A percentile compares a stretch with the other conserved stretches of the same genome.
Evolutionary conservation across 1,140 invertebrate genomes (phyloP).

Genomic region (Drosophila pandora): DNA sequence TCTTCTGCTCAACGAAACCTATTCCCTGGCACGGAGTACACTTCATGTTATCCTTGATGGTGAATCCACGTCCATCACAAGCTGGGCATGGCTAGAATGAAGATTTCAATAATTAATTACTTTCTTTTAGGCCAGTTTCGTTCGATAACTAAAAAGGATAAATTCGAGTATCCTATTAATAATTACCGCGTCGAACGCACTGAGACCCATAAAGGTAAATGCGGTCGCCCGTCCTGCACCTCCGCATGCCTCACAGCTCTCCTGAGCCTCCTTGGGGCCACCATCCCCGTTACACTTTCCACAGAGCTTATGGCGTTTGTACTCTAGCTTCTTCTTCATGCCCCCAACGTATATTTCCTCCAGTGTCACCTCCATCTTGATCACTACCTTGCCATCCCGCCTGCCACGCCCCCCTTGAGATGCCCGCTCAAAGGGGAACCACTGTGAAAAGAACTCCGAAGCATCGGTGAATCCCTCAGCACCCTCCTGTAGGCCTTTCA

Average conservation of each 20-base stretch:
- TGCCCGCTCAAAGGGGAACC: constrained; percentile 84
- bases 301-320: constrained; percentile 93
- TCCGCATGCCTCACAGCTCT: constrained; percentile 55
- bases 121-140: too few relatives aligned
- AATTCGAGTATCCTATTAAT: neutral
- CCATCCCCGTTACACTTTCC: constrained; percentile 92
- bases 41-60: constrained; percentile 91
- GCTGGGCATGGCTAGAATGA: constrained; percentile 85
- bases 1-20: constrained; percentile 90
- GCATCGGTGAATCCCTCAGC: constrained; percentile 86
- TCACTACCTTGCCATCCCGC: constrained; percentile 63
- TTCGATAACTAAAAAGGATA: too few relatives aligned
- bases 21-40: constrained; percentile 92
- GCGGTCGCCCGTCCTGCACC: constrained; percentile 61
- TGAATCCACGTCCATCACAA: constrained; percentile 89
- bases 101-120: neutral
- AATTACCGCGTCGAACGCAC: constrained; percentile 66
- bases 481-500: constrained; percentile 92
- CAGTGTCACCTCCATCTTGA: constrained; percentile 89
- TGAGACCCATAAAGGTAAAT: constrained; percentile 69
- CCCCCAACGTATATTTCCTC: constrained; percentile 96
- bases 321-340: constrained; percentile 91
- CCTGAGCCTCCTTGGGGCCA: constrained; percentile 87
- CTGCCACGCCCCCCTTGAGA: constrained; percentile 62
- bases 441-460: constrained; percentile 87